phyloP scores from a whole-genome alignment of 2,797 vertebrate genomes.

The Ctenosaura bakeri region DNA sequence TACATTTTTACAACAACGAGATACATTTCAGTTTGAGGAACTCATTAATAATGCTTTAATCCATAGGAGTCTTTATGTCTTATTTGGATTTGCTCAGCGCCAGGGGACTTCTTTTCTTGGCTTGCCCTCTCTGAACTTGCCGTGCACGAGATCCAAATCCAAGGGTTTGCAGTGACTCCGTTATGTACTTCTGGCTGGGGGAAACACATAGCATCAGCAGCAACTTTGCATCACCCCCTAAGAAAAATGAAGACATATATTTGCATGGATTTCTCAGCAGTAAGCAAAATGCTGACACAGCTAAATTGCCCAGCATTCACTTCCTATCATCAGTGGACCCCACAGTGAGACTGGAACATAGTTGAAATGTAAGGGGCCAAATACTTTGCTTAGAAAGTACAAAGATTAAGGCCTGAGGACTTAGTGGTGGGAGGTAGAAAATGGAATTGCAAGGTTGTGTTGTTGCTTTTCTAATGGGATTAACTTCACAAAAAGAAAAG shows the following conservation, averaged over 20 bases:
- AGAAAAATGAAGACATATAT: conserved; percentile 22
- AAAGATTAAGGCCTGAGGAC: background rate
- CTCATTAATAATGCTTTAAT: conserved; percentile 63
- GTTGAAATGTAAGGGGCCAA: background rate
- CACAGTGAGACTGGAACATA: background rate
- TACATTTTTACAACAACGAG: conserved; percentile 51
- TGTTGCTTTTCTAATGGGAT: background rate
- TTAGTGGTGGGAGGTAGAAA: background rate
- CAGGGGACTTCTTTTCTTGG: conserved; percentile 71
- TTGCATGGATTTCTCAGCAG: conserved; percentile 3
- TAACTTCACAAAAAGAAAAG: background rate
- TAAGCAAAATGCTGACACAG: background rate
- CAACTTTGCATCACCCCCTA: conserved; percentile 89
- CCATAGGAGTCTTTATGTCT: conserved; percentile 52
- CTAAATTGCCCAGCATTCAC: background rate
- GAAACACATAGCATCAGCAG: conserved; percentile 89
- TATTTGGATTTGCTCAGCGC: conserved; percentile 61
- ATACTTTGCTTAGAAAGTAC: background rate
- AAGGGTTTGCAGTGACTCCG: conserved; percentile 87
- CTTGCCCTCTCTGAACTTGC: conserved; percentile 82
- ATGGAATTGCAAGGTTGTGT: background rate
- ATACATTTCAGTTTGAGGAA: conserved; percentile 48
- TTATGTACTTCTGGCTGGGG: conserved; percentile 83
- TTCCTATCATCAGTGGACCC: background rate
- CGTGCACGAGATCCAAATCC: conserved; percentile 83